Conservation (phyloP, 2,888 invertebrate species). For the Athetis lepigone region DNA sequence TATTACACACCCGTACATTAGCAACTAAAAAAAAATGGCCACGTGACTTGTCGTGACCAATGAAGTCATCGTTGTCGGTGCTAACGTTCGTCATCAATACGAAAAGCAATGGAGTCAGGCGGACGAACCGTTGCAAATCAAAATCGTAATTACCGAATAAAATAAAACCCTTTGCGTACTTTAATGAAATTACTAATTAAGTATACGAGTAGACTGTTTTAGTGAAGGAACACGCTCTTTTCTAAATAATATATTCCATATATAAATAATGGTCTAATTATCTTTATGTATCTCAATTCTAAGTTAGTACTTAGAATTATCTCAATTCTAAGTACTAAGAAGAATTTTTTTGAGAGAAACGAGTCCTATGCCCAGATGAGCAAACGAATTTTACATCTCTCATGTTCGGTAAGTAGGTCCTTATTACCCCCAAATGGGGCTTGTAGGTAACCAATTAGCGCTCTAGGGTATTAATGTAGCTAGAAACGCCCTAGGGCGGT, state of each 20-base stretch:
- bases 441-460: no score
- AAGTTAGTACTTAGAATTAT: no score
- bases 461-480: no score
- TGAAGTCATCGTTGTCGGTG: slow-evolving; percentile 65
- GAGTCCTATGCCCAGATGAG: neutral
- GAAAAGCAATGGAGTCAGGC: slow-evolving; percentile 47
- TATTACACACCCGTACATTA: slow-evolving; percentile 50
- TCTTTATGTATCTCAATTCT: no score
- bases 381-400: no score
- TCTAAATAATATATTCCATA: neutral
- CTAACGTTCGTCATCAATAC: slow-evolving; percentile 58
- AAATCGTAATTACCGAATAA: slow-evolving; percentile 18
- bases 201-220: slow-evolving; percentile 10
- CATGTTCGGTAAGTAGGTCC: no score
- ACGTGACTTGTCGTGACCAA: slow-evolving; percentile 64
- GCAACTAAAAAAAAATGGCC: slow-evolving; percentile 60
- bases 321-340: neutral
- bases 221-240: neutral
- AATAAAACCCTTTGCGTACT: slow-evolving; percentile 2
- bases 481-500: no score
- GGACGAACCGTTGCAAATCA: slow-evolving; percentile 40
- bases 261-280: neutral
- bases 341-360: neutral
- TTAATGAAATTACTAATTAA: slow-evolving; percentile 1
- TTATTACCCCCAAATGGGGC: no score